Base-by-base conservation (phyloP, 2,797 vertebrate genomes). In the Coilia nasus region DNA sequence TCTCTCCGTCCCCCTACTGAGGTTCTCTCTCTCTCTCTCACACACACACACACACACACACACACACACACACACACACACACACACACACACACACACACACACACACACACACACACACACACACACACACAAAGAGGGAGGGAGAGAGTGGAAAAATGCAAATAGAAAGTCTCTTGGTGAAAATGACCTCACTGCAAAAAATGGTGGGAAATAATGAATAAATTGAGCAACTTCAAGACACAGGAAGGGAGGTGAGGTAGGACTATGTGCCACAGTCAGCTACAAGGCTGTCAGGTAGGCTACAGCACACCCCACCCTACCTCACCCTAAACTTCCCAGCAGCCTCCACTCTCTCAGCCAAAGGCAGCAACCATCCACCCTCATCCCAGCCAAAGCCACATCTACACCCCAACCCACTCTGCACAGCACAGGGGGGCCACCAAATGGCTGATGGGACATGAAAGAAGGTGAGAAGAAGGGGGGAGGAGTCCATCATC, bases 1-100 rank as follows among this genome's bases (percentile, higher is more conserved):
- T 86, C 84, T 64, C 80, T 64, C 81, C 62, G 41, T 85, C 84
- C 87, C 31, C 89, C 85, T 82, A 59, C 85, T 50, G 87, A 87
- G 88, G 46, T 62, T 56, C 25, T 56, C 25, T 2, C 71, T 78
- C 28, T 3, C 83, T 17, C 83, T 0, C 62, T 46, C n/a, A 60
- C 41, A 83, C 60, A 64, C 82, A 80, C 75, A 80, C 41, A 81
- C 21, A 54, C 44, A 83, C 6, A 67, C 21, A 46, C 19, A 62
- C 56, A 41, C 5, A 83, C 23, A 83, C 56, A 83, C 28, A 83
- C 28, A 28, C 7, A 17, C 7, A 67, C 11, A 83, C 7, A 50
- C 1, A 23, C n/a, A 7, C 6, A 64, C n/a, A 64, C n/a, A 64
- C n/a, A 64, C 6, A 64, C 6, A 64, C n/a, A 64, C n/a, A 64